These are phyloP conservation scores for Pteropus rufus DNA, from an alignment of 2,797 vertebrate species.

Conservation along the genomic window DNA sequence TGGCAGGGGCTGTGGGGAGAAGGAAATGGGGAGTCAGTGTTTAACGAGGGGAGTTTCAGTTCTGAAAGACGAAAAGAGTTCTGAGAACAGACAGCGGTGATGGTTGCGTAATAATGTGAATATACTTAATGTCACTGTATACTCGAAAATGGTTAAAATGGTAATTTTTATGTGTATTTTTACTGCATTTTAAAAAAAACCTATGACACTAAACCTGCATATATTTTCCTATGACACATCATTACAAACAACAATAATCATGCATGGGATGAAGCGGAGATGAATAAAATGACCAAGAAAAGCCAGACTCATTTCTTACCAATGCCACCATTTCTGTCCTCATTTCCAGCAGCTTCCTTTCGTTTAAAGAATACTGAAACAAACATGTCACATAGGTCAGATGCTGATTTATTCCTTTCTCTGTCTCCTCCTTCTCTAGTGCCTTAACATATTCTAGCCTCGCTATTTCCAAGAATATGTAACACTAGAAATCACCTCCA, in stretches of 20 bases:
- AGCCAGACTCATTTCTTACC: conserved; percentile 84
- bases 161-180: background rate
- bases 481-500: background rate
- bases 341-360: conserved; percentile 90
- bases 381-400: conserved; percentile 27
- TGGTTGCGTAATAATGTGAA: background rate
- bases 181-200: background rate
- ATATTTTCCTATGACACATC: background rate
- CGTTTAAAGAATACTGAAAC: conserved; percentile 89
- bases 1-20: background rate
- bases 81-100: background rate
- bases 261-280: background rate
- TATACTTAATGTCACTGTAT: background rate
- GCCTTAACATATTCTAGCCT: background rate
- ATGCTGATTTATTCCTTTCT: background rate
- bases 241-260: background rate
- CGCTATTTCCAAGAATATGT: background rate
- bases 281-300: background rate
- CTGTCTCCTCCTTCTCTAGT: background rate
- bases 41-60: background rate
- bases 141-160: background rate
- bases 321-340: conserved; percentile 92
- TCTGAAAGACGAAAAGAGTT: background rate
- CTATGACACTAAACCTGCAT: background rate
- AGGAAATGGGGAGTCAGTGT: background rate